These are phyloP conservation scores for Trachelus stipa DNA, from an alignment of 2,888 invertebrate genomes.

Conservation along the genomic window DNA sequence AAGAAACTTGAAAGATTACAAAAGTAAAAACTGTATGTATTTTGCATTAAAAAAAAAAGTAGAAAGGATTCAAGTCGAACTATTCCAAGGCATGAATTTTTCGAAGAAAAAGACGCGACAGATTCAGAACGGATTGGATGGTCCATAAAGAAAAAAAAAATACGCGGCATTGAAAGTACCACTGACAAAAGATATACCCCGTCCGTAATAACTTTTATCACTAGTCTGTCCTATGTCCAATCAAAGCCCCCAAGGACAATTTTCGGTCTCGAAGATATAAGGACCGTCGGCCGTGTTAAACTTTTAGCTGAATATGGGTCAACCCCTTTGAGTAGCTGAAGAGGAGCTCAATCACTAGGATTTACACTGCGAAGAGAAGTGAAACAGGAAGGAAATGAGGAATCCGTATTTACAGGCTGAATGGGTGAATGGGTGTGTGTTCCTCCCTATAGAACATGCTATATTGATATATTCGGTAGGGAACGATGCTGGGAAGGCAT, in stretches of 20 bases:
- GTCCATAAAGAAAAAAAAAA: not conserved
- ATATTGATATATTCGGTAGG: not conserved
- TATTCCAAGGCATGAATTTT: not conserved
- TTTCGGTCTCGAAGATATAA: not conserved
- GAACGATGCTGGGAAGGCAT: not conserved
- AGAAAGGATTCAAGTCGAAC: not conserved
- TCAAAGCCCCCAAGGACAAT: not conserved
- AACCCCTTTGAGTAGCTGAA: not conserved
- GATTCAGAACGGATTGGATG: not conserved
- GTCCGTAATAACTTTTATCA: not conserved
- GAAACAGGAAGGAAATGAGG: not conserved
- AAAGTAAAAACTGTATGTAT: not conserved
- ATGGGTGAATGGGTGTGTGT: not conserved
- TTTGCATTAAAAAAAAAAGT: not conserved
- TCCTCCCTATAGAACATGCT: not conserved
- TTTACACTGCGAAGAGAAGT: not conserved
- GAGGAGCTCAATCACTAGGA: not conserved
- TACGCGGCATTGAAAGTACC: not conserved
- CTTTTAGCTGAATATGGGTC: not conserved
- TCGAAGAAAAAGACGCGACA: not conserved
- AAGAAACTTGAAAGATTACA: not conserved
- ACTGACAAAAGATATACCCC: not conserved
- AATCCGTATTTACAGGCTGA: not conserved
- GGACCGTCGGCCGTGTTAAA: not conserved
- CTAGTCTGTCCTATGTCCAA: not conserved